Evolutionary conservation across 2,113 vertebrate species (phyloP), one percentile per base, ranked within the genome.

Genomic region (Tamias sibiricus): DNA sequence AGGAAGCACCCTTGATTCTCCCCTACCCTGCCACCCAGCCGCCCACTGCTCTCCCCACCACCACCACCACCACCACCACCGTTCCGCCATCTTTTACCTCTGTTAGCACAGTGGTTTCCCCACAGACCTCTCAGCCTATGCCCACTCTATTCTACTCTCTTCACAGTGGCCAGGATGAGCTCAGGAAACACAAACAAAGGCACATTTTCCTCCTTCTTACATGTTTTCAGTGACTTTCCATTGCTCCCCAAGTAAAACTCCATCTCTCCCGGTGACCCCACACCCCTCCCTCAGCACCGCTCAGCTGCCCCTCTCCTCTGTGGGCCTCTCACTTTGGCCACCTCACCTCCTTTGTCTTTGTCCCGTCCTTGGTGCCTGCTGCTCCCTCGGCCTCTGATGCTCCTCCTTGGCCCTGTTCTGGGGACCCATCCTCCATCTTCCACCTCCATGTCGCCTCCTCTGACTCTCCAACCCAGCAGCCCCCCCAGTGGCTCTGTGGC

Each of bases 111-210:
- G 8, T 22, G 49, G 10, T 8, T 44, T 42, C 69, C 64, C 82
- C 54, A 2, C 2, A 2, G 22, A n/a, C 8, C 35, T 79, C 40
- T 68, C 47, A 35, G 37, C 44, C 32, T 2, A 12, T 12, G 28
- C 24, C 8, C 0, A 1, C 9, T 72, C 20, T 11, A n/a, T 69
- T n/a, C 49, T 8, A 17, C 9, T 32, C 6, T 4, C 10, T 9
- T 30, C 22, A 49, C 37, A 19, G 74, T 24, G 28, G 35, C 75
- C 75, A 64, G 62, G 54, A 22, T 30, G 28, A 40, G 11, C 62
- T 44, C 49, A 57, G 11, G n/a, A 83, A 24, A 64, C 12, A 14
- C 6, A 37, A 66, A 77, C 52, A 54, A 28, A 85, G 57, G 16
- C 37, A 0, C 2, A 2, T 57, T 47, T 76, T 17, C 59, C 54